Conservation (phyloP, 1,140 invertebrate genomes). For the Drosophila teissieri region DNA sequence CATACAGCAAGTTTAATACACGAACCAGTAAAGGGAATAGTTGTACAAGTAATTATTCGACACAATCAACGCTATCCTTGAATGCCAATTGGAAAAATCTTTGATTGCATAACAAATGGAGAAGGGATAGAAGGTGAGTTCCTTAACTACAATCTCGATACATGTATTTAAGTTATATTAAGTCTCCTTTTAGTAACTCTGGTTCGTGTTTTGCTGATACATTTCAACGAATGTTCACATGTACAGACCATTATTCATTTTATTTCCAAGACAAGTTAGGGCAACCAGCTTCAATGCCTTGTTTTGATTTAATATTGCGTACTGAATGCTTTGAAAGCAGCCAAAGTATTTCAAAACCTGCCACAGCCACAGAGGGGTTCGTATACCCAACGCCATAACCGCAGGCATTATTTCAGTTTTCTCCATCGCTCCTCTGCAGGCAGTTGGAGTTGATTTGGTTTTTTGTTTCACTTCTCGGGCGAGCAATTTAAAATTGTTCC, state of each 20-base stretch:
- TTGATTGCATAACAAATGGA: conserved; percentile 34
- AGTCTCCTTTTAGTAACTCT: too few species aligned
- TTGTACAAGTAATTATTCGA: conserved; percentile 56
- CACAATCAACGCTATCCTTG: conserved; percentile 60
- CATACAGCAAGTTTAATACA: conserved; percentile 30
- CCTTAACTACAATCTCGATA: neutral
- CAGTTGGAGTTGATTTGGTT: conserved; percentile 33
- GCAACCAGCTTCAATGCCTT: too few species aligned
- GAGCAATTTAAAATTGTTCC: conserved; percentile 73
- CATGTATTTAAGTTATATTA: too few species aligned
- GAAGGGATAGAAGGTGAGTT: conserved; percentile 56
- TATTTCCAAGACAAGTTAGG: too few species aligned
- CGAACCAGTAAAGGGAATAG: conserved; percentile 64
- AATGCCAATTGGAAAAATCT: conserved; percentile 54
- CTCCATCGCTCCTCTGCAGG: conserved; percentile 8
- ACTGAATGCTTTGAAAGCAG: neutral
- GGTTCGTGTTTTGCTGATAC: too few species aligned
- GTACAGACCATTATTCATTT: too few species aligned
- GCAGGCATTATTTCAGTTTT: conserved; percentile 32
- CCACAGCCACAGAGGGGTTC: conserved; percentile 17
- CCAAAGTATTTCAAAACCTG: conserved; percentile 4
- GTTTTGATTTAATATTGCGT: neutral
- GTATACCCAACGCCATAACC: conserved; percentile 26
- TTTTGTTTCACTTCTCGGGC: conserved; percentile 40
- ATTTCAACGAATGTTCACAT: too few species aligned